Evolutionary conservation across 1,140 invertebrate genomes (phyloP).

Genomic region (Leguminivora glycinivorella): DNA sequence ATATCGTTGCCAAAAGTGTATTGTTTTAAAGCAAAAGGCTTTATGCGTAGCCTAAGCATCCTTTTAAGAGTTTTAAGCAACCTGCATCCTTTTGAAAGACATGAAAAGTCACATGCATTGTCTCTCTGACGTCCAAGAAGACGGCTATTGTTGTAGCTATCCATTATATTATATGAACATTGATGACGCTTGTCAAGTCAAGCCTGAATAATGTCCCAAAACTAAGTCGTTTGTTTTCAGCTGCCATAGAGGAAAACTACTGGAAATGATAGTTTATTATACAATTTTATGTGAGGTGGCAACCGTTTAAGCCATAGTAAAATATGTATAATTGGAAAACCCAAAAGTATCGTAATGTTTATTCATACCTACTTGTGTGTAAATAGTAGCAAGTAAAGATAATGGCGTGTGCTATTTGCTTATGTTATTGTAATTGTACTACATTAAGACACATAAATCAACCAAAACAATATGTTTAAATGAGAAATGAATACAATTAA

Average conservation of each 20-base stretch:
- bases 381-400: neutral
- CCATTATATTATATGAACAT: neutral
- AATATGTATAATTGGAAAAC: neutral
- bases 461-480: neutral
- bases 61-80: too few relatives aligned
- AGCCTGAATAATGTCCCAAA: neutral
- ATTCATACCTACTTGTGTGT: neutral
- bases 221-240: neutral
- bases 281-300: neutral
- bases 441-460: neutral
- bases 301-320: neutral
- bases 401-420: neutral
- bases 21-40: too few relatives aligned
- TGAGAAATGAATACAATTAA: neutral
- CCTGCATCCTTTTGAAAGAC: too few relatives aligned
- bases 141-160: neutral
- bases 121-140: neutral
- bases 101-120: too few relatives aligned
- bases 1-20: too few relatives aligned
- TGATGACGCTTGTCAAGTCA: constrained; percentile 3
- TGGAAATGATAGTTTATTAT: neutral
- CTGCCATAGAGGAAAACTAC: neutral
- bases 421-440: neutral
- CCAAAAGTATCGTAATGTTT: neutral
- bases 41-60: too few relatives aligned